phyloP scores from a whole-genome alignment of 2,113 vertebrate genomes.

The Xiphophorus hellerii region DNA sequence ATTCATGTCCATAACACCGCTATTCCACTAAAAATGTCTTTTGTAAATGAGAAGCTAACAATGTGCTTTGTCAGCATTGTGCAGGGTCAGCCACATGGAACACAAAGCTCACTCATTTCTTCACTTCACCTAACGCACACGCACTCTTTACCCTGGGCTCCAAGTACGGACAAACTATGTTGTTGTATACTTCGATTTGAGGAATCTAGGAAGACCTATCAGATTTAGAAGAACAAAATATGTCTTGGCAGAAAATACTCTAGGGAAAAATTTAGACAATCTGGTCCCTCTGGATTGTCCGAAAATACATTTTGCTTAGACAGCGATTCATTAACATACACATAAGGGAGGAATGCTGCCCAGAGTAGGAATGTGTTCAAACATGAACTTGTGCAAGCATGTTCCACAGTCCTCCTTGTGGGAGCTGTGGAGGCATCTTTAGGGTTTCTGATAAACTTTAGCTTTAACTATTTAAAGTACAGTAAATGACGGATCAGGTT shows the following conservation, averaged over 20 bases:
- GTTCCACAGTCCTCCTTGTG: too few species aligned
- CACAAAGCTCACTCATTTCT: slow-evolving; percentile 24
- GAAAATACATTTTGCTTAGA: slow-evolving; percentile 55
- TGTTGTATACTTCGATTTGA: slow-evolving; percentile 33
- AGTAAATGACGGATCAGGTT: not conserved
- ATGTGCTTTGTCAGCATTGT: slow-evolving; percentile 23
- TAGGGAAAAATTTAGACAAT: slow-evolving; percentile 8
- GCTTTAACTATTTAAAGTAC: not conserved
- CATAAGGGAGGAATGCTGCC: slow-evolving; percentile 51
- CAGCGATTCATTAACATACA: slow-evolving; percentile 73
- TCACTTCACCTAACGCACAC: not conserved
- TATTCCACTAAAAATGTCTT: not conserved
- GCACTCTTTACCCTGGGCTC: slow-evolving; percentile 8
- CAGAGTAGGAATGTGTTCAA: slow-evolving; percentile 39
- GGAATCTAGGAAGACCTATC: slow-evolving; percentile 15
- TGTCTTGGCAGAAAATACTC: slow-evolving; percentile 14
- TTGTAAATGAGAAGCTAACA: slow-evolving; percentile 1
- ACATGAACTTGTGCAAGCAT: not conserved
- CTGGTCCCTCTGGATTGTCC: slow-evolving; percentile 22
- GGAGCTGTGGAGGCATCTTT: not conserved
- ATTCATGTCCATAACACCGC: slow-evolving; percentile 8
- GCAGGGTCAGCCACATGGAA: slow-evolving; percentile 37
- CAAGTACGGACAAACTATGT: slow-evolving; percentile 20
- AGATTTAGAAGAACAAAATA: not conserved
- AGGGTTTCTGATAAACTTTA: not conserved